Base-by-base conservation (phyloP, 2,888 invertebrate species). In the Torymus aiolomorphi region DNA sequence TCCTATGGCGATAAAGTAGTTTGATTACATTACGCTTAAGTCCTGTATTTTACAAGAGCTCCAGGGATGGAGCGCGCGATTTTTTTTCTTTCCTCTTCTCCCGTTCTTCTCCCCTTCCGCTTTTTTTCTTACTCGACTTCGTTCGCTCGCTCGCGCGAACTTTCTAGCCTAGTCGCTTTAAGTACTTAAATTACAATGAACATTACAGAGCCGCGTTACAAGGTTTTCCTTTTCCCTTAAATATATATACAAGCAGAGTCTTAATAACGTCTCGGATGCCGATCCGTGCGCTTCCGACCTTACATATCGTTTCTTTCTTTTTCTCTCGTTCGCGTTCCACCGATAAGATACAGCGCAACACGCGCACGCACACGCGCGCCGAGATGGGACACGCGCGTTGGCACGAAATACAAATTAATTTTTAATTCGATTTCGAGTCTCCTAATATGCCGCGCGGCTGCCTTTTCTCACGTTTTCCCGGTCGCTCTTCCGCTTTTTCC, bases 31-130 rank as follows among this genome's bases (percentile, higher is more conserved):
- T 83, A 84, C 83, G 82, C 76, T 84, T 85, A 84, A 85, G 74
- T 83, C 63, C 84, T 85, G 84, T 87, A 86, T 86, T 71, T 85
- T 87, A 86, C 86, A 86, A 86, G 42, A 42, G 82, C 83, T 83
- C 83, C 54, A 63, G 73, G 57, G n/a, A 66, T 70, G 24, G 42
- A 71, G 70, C 63, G 42, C 42, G 42, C 42, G 42, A 8, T 8
- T 42, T 42, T 42, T 42, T 42, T 42, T 10, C 42, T 10, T 8
- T 42, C 42, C 8, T 42, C 42, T 42, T 42, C 42, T 42, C 0
- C 8, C 42, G 0, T 42, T 42, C 42, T 42, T 42, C 42, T 42
- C 42, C 42, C 42, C 42, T 42, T 42, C 0, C 42, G 42, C 8
- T 42, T 42, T 10, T 8, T 42, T 42, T 42, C 8, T 42, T 42